Evolutionary conservation across 2,797 vertebrate genomes (phyloP).

Genomic region (Serranus cabrilla): DNA sequence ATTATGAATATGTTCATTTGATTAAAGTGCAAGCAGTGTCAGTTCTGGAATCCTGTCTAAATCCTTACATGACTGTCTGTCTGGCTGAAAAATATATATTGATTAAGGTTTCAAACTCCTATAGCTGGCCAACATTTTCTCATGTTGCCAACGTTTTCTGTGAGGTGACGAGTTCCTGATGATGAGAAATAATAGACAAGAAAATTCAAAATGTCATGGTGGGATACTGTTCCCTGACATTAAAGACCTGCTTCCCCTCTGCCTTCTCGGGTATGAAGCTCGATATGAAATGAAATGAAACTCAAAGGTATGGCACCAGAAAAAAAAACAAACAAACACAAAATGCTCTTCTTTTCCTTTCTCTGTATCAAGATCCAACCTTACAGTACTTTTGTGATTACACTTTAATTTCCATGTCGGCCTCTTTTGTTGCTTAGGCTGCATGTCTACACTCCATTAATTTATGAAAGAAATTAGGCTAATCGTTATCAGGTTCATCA

Average conservation of each 20-base stretch:
- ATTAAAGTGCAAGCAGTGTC: too few species aligned
- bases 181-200: constrained; percentile 24
- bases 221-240: constrained; percentile 43
- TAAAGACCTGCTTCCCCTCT: constrained; percentile 37
- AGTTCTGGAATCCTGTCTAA: background rate
- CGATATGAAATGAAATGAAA: constrained; percentile 45
- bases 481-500: constrained; percentile 64
- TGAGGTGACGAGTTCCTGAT: constrained; percentile 24
- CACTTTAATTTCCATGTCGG: constrained; percentile 28
- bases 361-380: constrained; percentile 7
- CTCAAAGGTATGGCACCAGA: constrained; percentile 17
- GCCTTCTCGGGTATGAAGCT: constrained; percentile 24
- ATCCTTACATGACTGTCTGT: background rate
- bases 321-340: constrained; percentile 36
- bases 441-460: constrained; percentile 43
- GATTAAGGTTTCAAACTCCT: background rate
- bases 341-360: background rate
- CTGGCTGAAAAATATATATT: background rate
- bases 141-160: constrained; percentile 14
- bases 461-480: constrained; percentile 63
- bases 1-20: too few species aligned
- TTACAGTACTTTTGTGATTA: constrained; percentile 35
- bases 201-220: constrained; percentile 44
- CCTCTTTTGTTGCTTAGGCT: constrained; percentile 56
- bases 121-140: background rate